Conservation (phyloP, 2,888 invertebrate genomes). For the Siphonodentalium dalli region DNA sequence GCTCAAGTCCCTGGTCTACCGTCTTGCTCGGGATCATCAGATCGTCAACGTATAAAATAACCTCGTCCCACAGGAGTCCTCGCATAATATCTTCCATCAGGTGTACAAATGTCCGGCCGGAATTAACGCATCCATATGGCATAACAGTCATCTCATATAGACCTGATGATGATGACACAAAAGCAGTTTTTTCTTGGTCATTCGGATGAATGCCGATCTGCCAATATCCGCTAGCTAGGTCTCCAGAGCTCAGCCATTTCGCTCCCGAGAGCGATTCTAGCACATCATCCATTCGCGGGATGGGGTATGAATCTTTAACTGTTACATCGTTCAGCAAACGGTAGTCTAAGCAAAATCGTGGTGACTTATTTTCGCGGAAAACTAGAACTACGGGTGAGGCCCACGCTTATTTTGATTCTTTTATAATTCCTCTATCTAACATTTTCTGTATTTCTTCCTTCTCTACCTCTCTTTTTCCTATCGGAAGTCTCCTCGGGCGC, state of each 20-base stretch:
- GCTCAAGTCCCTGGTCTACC: too few species aligned
- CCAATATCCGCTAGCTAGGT: constrained; percentile 30
- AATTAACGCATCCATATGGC: constrained; percentile 27
- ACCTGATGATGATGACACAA: constrained; percentile 14
- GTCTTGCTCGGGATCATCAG: too few species aligned
- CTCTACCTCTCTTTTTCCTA: constrained; percentile 13
- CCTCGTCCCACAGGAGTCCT: constrained; percentile 28
- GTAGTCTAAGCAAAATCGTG: constrained; percentile 30
- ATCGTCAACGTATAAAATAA: too few species aligned
- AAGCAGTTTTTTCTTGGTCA: constrained; percentile 28
- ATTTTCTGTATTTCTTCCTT: constrained; percentile 22
- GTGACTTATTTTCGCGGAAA: constrained; percentile 20
- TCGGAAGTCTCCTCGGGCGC: constrained; percentile 12
- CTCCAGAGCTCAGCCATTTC: constrained; percentile 23
- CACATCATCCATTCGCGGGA: constrained; percentile 29
- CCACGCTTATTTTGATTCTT: constrained; percentile 28
- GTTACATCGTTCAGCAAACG: constrained; percentile 25
- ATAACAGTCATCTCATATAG: constrained; percentile 25
- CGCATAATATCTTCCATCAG: constrained; percentile 27
- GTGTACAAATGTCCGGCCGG: constrained; percentile 31
- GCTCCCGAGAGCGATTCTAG: constrained; percentile 24
- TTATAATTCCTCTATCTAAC: constrained; percentile 23
- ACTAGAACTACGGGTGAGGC: constrained; percentile 26
- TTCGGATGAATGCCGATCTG: constrained; percentile 18
- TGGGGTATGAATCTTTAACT: constrained; percentile 22